Evolutionary conservation across 1,140 invertebrate species (phyloP).

Genomic region (Ylistrum balloti): DNA sequence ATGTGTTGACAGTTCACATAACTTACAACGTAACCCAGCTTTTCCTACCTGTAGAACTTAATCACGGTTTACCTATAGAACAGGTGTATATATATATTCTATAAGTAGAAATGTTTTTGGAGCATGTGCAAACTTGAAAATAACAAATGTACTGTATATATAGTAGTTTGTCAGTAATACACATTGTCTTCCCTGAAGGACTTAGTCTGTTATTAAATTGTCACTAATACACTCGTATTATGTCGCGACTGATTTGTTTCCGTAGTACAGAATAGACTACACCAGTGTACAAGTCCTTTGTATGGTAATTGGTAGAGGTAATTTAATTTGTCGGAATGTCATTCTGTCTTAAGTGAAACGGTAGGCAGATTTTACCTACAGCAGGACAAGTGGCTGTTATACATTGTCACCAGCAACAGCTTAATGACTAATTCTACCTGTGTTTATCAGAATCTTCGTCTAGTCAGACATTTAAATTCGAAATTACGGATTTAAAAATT

Average conservation of each 20-base stretch:
- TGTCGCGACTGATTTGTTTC: background rate
- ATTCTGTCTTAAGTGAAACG: background rate
- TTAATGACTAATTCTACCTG: background rate
- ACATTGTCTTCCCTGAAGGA: background rate
- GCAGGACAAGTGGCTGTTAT: background rate
- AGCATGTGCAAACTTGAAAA: slow-evolving; percentile 24
- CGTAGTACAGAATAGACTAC: background rate
- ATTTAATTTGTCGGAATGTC: slow-evolving; percentile 34
- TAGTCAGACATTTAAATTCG: background rate
- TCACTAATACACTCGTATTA: background rate
- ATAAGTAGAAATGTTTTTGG: background rate
- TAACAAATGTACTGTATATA: background rate
- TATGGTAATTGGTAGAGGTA: background rate
- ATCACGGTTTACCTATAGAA: background rate
- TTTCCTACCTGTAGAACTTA: background rate
- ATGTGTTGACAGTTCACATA: no score
- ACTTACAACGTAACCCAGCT: no score
- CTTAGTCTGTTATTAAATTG: background rate
- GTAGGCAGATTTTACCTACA: background rate
- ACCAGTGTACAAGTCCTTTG: background rate
- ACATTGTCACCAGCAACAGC: background rate
- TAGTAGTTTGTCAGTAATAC: background rate
- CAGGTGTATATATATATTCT: background rate
- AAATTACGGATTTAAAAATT: slow-evolving; percentile 15
- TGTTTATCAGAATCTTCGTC: background rate